These are phyloP conservation scores for Solen grandis DNA, from an alignment of 1,140 invertebrate genomes.

Conservation along the genomic window DNA sequence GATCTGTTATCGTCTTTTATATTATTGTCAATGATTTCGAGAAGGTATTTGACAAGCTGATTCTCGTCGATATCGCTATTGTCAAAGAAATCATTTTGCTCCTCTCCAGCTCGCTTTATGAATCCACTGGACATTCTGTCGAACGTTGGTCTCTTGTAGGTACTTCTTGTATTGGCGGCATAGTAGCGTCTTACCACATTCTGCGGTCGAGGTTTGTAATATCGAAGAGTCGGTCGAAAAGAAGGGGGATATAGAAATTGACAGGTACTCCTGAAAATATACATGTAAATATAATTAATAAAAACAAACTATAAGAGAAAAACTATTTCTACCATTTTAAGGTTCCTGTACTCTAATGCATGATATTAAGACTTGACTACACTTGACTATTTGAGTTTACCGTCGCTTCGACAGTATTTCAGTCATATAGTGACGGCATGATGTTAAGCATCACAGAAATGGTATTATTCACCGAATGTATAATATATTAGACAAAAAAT, in stretches of 20 bases:
- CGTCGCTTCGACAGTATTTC: too few relatives aligned
- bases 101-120: constrained; percentile 11
- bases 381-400: too few relatives aligned
- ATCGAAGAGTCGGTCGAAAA: background rate
- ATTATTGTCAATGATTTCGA: background rate
- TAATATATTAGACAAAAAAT: too few relatives aligned
- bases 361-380: too few relatives aligned
- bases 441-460: too few relatives aligned
- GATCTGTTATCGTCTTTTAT: background rate
- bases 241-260: background rate
- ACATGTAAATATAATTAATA: too few relatives aligned
- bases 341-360: too few relatives aligned
- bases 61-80: background rate
- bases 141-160: background rate
- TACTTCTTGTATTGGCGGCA: background rate
- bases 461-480: too few relatives aligned
- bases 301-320: too few relatives aligned
- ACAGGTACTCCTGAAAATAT: background rate
- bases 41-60: background rate
- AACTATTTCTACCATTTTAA: too few relatives aligned
- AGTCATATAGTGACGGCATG: too few relatives aligned
- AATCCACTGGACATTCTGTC: constrained; percentile 39
- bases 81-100: background rate
- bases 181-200: background rate
- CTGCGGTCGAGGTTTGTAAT: background rate